Evolutionary conservation across 37 sponge, comb jelly and placozoan genomes (phyloP), one percentile per base, ranked within the genome.

Genomic region (Cliona cf. orientalis): DNA sequence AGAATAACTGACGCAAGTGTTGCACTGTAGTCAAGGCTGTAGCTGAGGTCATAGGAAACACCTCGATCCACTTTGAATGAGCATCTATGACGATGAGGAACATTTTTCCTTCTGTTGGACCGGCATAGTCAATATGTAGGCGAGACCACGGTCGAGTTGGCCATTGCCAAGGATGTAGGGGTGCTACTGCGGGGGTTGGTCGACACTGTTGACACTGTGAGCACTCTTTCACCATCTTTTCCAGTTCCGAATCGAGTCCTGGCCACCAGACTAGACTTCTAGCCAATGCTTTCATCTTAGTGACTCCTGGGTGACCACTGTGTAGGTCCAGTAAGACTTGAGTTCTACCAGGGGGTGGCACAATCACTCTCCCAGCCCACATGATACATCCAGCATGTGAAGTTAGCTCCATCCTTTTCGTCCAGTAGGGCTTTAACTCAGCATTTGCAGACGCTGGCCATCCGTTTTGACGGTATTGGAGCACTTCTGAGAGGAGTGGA

Each of bases 201-300:
- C 55, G 53, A 5, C 9, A 14, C 14, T 32, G 41, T 33, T 74
- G 84, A 44, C 84, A 84, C 14, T 19, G 21, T 9, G 26, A 22
- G 28, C 86, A 85, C 6, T 55, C 21, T 32, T 42, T 5, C 9
- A 85, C 78, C n/a, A 37, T 42, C 25, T 67, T 44, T 33, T 85
- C 86, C 39, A 87, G 73, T 19, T 74, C 58, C 42, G 41, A 22
- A 36, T 74, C 81, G 21, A 80, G 21, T 31, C 61, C 44, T 35
- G 81, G 81, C 81, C 81, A 87, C 81, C 88, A 87, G 58, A 87
- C 58, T 22, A 73, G 40, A 23, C 55, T 72, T 64, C 76, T n/a
- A n/a, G n/a, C n/a, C n/a, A n/a, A n/a, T n/a, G n/a, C n/a, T 74
- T 80, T 86, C 87, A 86, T 86, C 41, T 75, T 33, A 29, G 70